A percentile compares a stretch with the other conserved stretches of the same genome.
Conservation (phyloP, 2,888 invertebrate genomes). For the Ophonus ardosiacus region DNA sequence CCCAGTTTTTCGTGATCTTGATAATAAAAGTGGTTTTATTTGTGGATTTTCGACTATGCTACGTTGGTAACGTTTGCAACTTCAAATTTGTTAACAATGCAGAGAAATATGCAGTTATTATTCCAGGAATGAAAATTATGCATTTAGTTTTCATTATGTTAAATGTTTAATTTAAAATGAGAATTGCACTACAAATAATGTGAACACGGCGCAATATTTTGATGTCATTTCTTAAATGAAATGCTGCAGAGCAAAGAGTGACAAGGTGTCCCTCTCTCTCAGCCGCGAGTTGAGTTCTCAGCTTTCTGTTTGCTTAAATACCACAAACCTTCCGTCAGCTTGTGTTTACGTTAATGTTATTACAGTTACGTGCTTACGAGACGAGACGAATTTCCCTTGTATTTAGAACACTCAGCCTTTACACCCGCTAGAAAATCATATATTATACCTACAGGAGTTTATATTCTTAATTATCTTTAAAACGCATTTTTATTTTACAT, state of each 20-base stretch:
- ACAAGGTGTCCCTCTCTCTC: constrained; percentile 22
- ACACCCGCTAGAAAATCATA: neutral
- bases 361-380: constrained; percentile 36
- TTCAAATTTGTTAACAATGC: neutral
- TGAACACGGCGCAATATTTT: constrained; percentile 7
- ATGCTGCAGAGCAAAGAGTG: constrained; percentile 1
- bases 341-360: constrained; percentile 44
- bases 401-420: constrained; percentile 13
- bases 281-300: neutral
- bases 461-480: no score
- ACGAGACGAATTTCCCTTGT: constrained; percentile 32
- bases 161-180: constrained; percentile 18
- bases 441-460: no score
- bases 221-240: constrained; percentile 35
- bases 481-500: no score
- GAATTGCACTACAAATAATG: constrained; percentile 6
- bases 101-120: neutral
- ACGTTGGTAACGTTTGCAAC: neutral
- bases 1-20: neutral
- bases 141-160: constrained; percentile 13
- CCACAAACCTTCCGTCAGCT: constrained; percentile 38
- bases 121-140: neutral
- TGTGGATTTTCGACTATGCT: neutral
- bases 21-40: neutral
- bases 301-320: constrained; percentile 39